Evolutionary conservation across 1,140 invertebrate genomes (phyloP).

Genomic region (Maniola jurtina): DNA sequence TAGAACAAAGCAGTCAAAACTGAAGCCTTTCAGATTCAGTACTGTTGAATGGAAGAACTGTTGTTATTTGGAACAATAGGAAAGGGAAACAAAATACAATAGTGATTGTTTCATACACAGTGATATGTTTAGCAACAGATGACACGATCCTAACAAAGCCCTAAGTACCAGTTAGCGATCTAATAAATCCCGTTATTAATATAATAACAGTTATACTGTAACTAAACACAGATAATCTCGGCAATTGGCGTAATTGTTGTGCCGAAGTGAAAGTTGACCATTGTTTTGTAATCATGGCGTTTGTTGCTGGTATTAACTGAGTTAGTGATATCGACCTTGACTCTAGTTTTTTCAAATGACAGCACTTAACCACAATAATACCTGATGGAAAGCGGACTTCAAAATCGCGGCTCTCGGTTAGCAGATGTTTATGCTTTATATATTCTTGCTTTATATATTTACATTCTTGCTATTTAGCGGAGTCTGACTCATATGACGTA

Average conservation of each 20-base stretch:
- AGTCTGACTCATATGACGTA: no score
- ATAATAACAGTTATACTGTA: conserved; percentile 39
- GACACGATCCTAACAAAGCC: conserved; percentile 7
- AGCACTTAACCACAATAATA: no score
- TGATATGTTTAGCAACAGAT: conserved; percentile 1
- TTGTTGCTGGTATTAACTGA: conserved; percentile 11
- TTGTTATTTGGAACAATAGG: background rate
- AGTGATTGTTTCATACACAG: no score
- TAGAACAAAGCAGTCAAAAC: no score
- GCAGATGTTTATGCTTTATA: no score
- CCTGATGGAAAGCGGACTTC: no score
- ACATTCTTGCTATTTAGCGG: no score
- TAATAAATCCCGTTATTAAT: conserved; percentile 32
- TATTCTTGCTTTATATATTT: no score
- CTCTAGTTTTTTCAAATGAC: background rate
- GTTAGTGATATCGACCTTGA: conserved; percentile 9
- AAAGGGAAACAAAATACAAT: no score
- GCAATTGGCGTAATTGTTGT: conserved; percentile 35
- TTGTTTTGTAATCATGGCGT: conserved; percentile 35
- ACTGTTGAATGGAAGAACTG: background rate
- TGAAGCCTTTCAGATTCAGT: no score
- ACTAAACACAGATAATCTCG: conserved; percentile 30
- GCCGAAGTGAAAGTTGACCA: conserved; percentile 36
- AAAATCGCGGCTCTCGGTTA: no score
- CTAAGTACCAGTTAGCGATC: conserved; percentile 20